Conservation (phyloP, 2,888 invertebrate genomes). For the Trichopria drosophilae region DNA sequence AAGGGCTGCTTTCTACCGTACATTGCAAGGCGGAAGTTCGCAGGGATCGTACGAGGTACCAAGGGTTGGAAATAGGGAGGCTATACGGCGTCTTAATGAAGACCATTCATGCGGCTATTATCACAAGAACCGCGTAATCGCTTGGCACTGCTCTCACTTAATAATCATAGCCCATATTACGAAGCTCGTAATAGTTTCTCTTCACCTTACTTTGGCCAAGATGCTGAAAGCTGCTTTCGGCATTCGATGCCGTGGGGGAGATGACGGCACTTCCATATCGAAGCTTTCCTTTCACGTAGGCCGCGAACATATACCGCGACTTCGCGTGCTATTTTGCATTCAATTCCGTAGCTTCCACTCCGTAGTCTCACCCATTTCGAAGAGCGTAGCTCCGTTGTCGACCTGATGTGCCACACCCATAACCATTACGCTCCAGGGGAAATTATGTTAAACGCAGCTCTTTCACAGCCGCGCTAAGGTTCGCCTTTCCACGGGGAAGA, state of each 20-base stretch:
- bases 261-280: no score
- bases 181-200: slow-evolving; percentile 46
- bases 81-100: slow-evolving; percentile 52
- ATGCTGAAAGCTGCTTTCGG: no score
- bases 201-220: no score
- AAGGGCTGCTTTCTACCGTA: neutral
- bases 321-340: slow-evolving; percentile 39
- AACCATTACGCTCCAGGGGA: slow-evolving; percentile 36
- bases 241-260: no score
- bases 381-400: no score
- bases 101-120: slow-evolving; percentile 56
- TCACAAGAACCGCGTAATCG: slow-evolving; percentile 53
- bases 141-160: slow-evolving; percentile 53
- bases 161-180: slow-evolving; percentile 53
- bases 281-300: no score
- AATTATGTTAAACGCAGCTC: slow-evolving; percentile 36
- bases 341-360: slow-evolving; percentile 35
- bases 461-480: no score
- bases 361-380: slow-evolving; percentile 28
- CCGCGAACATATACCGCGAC: slow-evolving; percentile 31
- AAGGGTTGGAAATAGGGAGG: slow-evolving; percentile 33
- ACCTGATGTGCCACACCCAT: no score
- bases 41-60: slow-evolving; percentile 33
- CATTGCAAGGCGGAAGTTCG: slow-evolving; percentile 31
- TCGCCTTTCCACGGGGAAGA: slow-evolving; percentile 34